A percentile compares a stretch with the other conserved stretches of the same genome.
These are phyloP conservation scores for Zalophus californianus DNA, from an alignment of 2,797 vertebrate genomes.

Conservation along the genomic window DNA sequence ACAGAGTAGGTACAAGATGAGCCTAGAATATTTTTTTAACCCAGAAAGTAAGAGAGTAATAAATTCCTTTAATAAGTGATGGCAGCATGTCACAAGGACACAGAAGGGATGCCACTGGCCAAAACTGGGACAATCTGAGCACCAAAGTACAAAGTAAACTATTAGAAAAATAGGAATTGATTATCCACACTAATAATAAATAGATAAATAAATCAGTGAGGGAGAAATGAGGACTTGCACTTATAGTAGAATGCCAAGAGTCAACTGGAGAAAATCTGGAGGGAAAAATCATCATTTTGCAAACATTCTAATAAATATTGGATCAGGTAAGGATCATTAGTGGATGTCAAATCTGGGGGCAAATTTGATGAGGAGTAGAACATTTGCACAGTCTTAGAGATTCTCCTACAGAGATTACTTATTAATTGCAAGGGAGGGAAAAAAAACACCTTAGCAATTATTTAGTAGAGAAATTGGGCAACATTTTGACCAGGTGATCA, in stretches of 20 bases:
- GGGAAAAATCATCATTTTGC: background rate
- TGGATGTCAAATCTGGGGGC: background rate
- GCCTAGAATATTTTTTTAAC: background rate
- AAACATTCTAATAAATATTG: background rate
- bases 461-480: background rate
- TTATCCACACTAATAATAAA: background rate
- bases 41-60: slow-evolving; percentile 4
- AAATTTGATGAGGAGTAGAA: background rate
- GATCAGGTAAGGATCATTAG: background rate
- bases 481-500: background rate
- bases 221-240: background rate
- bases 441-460: background rate
- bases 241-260: background rate
- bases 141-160: background rate
- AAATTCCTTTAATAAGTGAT: background rate
- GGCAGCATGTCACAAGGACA: background rate
- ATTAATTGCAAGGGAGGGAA: background rate
- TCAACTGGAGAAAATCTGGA: background rate
- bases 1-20: background rate
- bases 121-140: background rate
- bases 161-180: background rate
- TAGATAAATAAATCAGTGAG: background rate
- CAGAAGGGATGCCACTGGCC: background rate
- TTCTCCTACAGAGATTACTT: background rate
- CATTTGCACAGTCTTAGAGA: background rate